Conservation (phyloP, 2,888 invertebrate species). For the Petrolisthes manimaculis region DNA sequence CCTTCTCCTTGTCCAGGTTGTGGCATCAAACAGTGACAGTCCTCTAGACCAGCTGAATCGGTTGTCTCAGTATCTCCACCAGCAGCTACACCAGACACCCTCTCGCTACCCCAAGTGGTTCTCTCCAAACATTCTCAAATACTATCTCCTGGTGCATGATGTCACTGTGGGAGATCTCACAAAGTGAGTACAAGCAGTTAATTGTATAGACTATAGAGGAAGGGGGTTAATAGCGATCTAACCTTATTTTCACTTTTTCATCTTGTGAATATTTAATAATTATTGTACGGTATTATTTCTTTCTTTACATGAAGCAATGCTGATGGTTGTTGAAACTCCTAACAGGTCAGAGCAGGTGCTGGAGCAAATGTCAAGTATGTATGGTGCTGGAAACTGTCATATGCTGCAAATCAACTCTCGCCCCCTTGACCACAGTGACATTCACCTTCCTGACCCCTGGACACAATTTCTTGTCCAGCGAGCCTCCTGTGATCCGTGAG, state of each 20-base stretch:
- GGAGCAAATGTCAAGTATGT: constrained; percentile 86
- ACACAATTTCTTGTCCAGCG: constrained; percentile 48
- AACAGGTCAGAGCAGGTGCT: constrained; percentile 85
- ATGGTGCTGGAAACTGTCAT: constrained; percentile 89
- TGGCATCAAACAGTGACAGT: constrained; percentile 73
- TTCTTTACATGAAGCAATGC: not conserved
- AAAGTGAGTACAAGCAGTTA: constrained; percentile 75
- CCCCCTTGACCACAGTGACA: constrained; percentile 73
- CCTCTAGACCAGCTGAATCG: constrained; percentile 81
- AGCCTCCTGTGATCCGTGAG: constrained; percentile 52
- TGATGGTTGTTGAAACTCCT: not conserved
- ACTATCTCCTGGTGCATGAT: constrained; percentile 92
- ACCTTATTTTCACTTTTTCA: not conserved
- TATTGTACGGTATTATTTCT: not conserved
- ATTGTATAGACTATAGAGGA: too few relatives aligned
- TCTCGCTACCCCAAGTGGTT: constrained; percentile 80
- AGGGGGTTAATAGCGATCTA: not conserved
- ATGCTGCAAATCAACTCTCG: constrained; percentile 90
- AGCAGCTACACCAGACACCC: constrained; percentile 82
- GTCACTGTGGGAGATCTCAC: constrained; percentile 78
- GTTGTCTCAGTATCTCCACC: constrained; percentile 77
- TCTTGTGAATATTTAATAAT: not conserved
- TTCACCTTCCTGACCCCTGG: constrained; percentile 77
- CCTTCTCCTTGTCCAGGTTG: constrained; percentile 70
- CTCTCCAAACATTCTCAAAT: constrained; percentile 82